Conservation (phyloP, 1,140 invertebrate species). For the Ctenoplectra terminalis region DNA sequence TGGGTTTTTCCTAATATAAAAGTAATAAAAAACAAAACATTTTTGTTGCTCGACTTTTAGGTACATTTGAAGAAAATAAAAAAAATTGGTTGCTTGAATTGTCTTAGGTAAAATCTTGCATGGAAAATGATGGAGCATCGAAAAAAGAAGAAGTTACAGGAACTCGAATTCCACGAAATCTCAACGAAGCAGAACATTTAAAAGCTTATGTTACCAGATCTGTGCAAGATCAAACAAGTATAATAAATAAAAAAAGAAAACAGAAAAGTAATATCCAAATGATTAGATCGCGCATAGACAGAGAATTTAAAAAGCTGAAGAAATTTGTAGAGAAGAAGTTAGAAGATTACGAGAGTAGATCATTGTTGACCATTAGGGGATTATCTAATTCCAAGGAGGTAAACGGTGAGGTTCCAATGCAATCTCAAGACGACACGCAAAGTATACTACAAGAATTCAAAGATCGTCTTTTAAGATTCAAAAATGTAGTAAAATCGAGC, state of each 20-base stretch:
- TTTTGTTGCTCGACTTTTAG: too few relatives aligned
- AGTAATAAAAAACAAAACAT: slow-evolving; percentile 65
- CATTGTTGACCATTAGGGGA: neutral
- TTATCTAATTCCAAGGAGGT: neutral
- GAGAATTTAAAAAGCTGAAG: neutral
- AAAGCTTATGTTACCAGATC: neutral
- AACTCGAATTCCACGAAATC: neutral
- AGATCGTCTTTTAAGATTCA: neutral
- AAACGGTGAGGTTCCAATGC: neutral
- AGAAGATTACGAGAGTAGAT: slow-evolving; percentile 14
- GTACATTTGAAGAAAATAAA: too few relatives aligned
- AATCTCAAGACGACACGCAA: too few relatives aligned
- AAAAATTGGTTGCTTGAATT: neutral
- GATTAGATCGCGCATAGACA: neutral
- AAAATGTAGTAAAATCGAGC: neutral
- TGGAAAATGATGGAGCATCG: slow-evolving; percentile 45
- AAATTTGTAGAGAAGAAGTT: slow-evolving; percentile 4
- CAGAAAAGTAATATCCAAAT: neutral
- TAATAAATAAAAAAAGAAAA: too few relatives aligned
- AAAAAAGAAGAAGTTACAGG: slow-evolving; percentile 1
- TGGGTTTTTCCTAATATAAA: slow-evolving; percentile 84
- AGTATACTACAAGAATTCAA: neutral
- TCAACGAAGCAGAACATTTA: neutral
- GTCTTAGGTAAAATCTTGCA: slow-evolving; percentile 71
- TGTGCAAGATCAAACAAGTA: too few relatives aligned